Evolutionary conservation across 2,797 vertebrate genomes (phyloP), one percentile per base, ranked within the genome.

Genomic region (Cottoperca gobio): DNA sequence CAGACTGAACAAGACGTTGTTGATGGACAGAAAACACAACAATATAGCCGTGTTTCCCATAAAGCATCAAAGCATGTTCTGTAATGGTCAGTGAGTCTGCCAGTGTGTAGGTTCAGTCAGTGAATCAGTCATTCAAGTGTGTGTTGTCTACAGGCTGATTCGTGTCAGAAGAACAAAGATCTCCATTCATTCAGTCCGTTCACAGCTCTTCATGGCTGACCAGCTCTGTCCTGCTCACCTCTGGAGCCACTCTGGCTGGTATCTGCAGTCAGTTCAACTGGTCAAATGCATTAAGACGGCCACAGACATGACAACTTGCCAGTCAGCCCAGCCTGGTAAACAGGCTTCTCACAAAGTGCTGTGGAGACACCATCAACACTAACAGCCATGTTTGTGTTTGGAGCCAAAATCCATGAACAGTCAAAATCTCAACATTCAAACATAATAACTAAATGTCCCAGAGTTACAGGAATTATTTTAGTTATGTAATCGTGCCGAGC

Each of bases 11-110:
- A 59, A 82, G 61, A 82, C 24, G 50, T 68, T 69, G 74, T 82
- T 78, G 81, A 88, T 72, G 39, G 79, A 84, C 61, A 81, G 73
- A 75, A 84, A 86, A 80, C 69, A 78, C 73, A 88, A 88, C 83
- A 83, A 88, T 76, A 72, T 78, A 58, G 59, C 68, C 52, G 66
- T 76, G 73, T 82, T 82, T 89, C 65, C 54, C 28, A 11, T 2
- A 85, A 31, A 2, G 6, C 33, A 7, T 33, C 77, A 86, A 84
- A 84, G 84, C 43, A 2, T n/a, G 66, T 60, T 82, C 73, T 87
- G 73, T 88, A 58, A 61, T 49, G n/a, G 28, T 8, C 63, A 76
- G 61, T 76, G 61, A 68, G 59, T 61, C 77, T 35, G 70, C 85
- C 73, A 63, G 70, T 78, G 86, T 84, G 57, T 50, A 73, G 73